Percentiles rank a stretch among this genome's conserved stretches.
These are phyloP conservation scores for Lasioglossum villosulum DNA, from an alignment of 2,888 invertebrate species.

Conservation along the genomic window DNA sequence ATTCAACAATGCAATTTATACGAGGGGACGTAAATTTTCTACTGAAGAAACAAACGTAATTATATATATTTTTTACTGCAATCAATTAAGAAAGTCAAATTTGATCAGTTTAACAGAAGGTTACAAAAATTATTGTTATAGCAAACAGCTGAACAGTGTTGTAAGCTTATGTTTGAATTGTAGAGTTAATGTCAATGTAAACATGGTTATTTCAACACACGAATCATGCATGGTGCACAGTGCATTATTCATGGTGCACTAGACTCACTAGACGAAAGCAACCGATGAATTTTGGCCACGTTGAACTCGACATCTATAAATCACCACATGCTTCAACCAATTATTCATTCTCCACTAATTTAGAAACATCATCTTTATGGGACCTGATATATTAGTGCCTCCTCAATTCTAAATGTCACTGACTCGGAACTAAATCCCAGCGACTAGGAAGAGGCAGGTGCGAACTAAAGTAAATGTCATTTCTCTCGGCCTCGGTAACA, in stretches of 20 bases:
- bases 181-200: too few species aligned
- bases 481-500: not conserved
- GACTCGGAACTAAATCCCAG: not conserved
- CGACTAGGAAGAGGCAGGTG: conserved; percentile 1
- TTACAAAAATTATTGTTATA: too few species aligned
- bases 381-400: not conserved
- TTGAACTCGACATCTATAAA: not conserved
- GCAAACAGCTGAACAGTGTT: too few species aligned
- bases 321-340: not conserved
- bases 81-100: too few species aligned
- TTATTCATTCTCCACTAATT: not conserved
- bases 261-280: not conserved
- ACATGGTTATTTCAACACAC: not conserved
- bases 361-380: not conserved
- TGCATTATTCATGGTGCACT: not conserved
- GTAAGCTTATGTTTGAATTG: too few species aligned
- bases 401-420: not conserved
- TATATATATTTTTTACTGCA: too few species aligned
- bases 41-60: too few species aligned
- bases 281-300: not conserved
- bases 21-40: too few species aligned
- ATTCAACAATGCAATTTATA: too few species aligned
- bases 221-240: not conserved
- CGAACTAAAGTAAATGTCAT: not conserved
- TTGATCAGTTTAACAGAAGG: too few species aligned